A percentile compares a stretch with the other conserved stretches of the same genome.
phyloP scores from a whole-genome alignment of 2,797 vertebrate genomes.

The Sebastes melanostomus region DNA sequence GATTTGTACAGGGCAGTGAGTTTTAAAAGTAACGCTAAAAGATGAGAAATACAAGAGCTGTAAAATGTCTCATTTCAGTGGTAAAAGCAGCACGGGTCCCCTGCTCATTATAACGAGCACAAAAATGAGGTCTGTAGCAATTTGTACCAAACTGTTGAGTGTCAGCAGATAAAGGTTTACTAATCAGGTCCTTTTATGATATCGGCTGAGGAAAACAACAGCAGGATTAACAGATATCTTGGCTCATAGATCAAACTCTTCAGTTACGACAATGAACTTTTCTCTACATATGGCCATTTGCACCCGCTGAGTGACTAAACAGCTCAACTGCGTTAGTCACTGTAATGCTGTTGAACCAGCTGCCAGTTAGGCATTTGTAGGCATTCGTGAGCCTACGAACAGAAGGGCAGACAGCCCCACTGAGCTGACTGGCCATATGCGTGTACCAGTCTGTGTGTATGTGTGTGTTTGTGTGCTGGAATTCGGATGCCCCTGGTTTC shows the following conservation, averaged over 20 bases:
- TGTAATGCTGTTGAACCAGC: slow-evolving; percentile 52
- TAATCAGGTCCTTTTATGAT: neutral
- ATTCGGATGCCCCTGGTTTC: slow-evolving; percentile 57
- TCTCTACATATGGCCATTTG: neutral
- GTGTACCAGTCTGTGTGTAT: no score
- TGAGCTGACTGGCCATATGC: slow-evolving; percentile 49
- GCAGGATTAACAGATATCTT: neutral
- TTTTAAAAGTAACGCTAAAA: neutral
- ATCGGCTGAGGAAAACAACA: neutral
- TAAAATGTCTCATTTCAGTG: neutral
- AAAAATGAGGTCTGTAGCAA: neutral
- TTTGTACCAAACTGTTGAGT: neutral
- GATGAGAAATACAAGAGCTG: neutral
- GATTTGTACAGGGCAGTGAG: neutral
- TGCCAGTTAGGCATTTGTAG: slow-evolving; percentile 54
- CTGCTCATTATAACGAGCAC: neutral
- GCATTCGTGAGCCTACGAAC: slow-evolving; percentile 32
- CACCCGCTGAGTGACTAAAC: slow-evolving; percentile 30
- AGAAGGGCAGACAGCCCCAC: slow-evolving; percentile 47
- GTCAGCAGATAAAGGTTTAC: neutral
- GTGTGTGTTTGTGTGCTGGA: slow-evolving; percentile 40
- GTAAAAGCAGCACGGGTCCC: neutral
- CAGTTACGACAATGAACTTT: neutral
- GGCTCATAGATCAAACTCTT: neutral
- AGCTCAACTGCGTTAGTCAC: slow-evolving; percentile 33